Evolutionary conservation across 1,140 invertebrate species (phyloP).

Genomic region (Phymorhynchus buccinoides): DNA sequence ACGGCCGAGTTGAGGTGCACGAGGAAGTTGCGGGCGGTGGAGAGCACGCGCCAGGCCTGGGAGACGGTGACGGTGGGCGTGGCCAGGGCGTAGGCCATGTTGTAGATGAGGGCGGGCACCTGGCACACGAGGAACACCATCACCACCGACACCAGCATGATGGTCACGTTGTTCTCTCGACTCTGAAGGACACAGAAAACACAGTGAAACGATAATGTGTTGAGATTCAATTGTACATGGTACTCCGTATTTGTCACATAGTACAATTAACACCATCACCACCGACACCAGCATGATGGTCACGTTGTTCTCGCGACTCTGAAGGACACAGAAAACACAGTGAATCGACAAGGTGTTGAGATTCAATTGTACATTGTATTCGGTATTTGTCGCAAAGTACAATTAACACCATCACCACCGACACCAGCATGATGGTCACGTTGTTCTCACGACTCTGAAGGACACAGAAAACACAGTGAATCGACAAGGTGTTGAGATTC

Average conservation of each 20-base stretch:
- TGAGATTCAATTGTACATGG: too few relatives aligned
- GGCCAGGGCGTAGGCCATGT: conserved; percentile 77
- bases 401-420: conserved; percentile 90
- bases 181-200: neutral
- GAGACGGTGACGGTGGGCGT: conserved; percentile 44
- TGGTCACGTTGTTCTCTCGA: conserved; percentile 77
- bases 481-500: too few relatives aligned
- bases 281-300: conserved; percentile 94
- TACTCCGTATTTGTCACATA: too few relatives aligned
- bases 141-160: conserved; percentile 94
- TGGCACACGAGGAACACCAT: conserved; percentile 95
- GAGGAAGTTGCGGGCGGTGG: conserved; percentile 83
- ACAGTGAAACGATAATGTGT: too few relatives aligned
- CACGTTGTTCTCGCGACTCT: conserved; percentile 70
- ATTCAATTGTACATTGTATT: too few relatives aligned
- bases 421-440: conserved; percentile 90
- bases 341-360: too few relatives aligned
- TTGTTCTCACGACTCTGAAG: conserved; percentile 66
- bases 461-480: neutral
- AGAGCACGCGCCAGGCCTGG: conserved; percentile 62
- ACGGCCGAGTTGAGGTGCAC: conserved; percentile 97
- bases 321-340: neutral
- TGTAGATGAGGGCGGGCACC: conserved; percentile 89
- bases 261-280: conserved; percentile 85
- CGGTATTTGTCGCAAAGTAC: too few relatives aligned